Evolutionary conservation across 2,797 vertebrate genomes (phyloP).

Genomic region (Gallinago solitaria): DNA sequence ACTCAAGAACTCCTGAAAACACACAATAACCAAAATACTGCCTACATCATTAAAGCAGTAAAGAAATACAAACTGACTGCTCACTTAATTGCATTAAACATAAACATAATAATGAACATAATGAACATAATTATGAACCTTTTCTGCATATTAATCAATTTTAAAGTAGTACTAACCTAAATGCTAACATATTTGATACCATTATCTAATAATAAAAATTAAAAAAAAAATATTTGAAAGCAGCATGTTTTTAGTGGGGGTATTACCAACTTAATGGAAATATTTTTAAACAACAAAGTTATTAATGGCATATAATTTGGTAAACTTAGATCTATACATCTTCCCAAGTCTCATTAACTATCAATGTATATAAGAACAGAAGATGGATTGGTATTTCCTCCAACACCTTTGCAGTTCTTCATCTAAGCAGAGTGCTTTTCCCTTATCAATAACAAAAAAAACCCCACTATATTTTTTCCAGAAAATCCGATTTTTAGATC

Average conservation of each 20-base stretch:
- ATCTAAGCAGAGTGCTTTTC: not conserved
- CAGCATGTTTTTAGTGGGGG: not conserved
- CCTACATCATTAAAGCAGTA: fast-evolving
- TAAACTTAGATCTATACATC: not conserved
- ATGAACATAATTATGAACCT: not conserved
- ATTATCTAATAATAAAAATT: not conserved
- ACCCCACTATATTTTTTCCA: not conserved
- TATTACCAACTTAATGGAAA: not conserved
- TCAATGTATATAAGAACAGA: not conserved
- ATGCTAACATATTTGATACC: not conserved
- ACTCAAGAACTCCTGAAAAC: not conserved
- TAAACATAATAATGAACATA: not conserved
- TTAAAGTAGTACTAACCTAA: not conserved
- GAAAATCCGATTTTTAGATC: not conserved
- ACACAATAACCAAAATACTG: not conserved
- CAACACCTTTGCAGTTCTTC: not conserved
- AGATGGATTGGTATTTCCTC: not conserved
- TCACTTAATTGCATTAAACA: not conserved
- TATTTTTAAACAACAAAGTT: not conserved
- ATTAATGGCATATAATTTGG: not conserved
- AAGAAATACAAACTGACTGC: not conserved
- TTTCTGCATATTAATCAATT: not conserved
- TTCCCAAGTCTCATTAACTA: not conserved
- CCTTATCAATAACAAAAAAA: not conserved
- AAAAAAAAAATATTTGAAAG: not conserved